Evolutionary conservation across 2,888 invertebrate species (phyloP).

Genomic region (Eupithecia exiguata): DNA sequence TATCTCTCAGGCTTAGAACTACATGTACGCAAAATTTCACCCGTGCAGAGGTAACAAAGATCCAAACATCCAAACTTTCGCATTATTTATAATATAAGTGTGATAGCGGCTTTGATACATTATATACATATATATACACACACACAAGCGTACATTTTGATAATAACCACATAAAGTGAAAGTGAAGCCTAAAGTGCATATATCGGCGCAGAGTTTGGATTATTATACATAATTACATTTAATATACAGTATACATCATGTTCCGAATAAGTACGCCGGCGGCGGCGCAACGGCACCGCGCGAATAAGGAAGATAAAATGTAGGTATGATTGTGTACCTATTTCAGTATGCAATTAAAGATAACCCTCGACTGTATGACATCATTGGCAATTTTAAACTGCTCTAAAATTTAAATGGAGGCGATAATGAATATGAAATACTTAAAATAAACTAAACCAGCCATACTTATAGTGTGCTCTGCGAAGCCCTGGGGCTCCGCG

Average conservation of each 20-base stretch:
- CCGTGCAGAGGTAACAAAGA: too few species aligned
- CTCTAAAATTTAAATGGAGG: conserved; percentile 14
- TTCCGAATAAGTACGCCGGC: not conserved
- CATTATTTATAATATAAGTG: too few species aligned
- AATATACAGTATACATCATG: too few species aligned
- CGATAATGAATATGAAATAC: not conserved
- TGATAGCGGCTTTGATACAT: too few species aligned
- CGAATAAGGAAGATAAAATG: conserved; percentile 3
- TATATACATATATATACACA: too few species aligned
- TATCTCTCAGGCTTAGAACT: too few species aligned
- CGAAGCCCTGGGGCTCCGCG: too few species aligned
- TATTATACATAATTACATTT: not conserved
- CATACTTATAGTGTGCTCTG: too few species aligned
- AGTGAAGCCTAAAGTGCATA: not conserved
- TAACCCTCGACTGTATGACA: conserved; percentile 51
- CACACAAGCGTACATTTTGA: not conserved
- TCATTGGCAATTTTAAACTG: conserved; percentile 41
- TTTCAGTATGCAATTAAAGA: conserved; percentile 26
- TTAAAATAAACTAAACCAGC: not conserved
- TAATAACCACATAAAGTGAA: not conserved
- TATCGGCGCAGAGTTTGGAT: not conserved
- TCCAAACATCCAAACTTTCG: too few species aligned
- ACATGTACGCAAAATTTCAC: too few species aligned
- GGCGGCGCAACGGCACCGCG: not conserved
- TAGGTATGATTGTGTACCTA: not conserved